Base-by-base conservation (phyloP, 2,888 invertebrate species). In the Amphipyra tragopoginis region DNA sequence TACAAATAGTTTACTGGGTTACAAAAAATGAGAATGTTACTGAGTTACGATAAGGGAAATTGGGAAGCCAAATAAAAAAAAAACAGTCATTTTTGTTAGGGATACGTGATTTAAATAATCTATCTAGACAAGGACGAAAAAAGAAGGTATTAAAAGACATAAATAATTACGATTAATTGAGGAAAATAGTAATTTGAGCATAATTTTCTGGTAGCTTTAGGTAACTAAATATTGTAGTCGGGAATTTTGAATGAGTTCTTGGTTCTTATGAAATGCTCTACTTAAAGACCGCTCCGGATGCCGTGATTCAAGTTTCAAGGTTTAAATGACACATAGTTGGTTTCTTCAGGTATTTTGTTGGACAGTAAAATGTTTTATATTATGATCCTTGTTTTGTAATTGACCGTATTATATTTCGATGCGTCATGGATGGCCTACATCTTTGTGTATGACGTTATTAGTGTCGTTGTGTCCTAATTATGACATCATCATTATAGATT, bases 221-320 rank as follows among this genome's bases (percentile, higher is more conserved):
- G 54, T 49, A 33, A 1, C 36, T 0, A 11, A 29, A 43, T 49
- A 15, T 36, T n/a, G 7, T 11, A 26, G 11, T 14, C 10, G 69
- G 69, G 57, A 52, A 52, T 60, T 72, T 52, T 45, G 9, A 57
- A 60, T 34, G 50, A 51, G 49, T 0, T 60, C 21, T 63, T 33
- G 7, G 13, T 72, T 71, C 57, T 62, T 49, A 11, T 48, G 47
- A 65, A 72, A 13, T 59, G 48, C 6, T 57, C 53, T 45, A 68
- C 50, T 64, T 49, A 26, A 54, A 21, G 2, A 36, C 14, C 11
- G 36, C 13, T 34, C 9, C 55, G 47, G 56, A 50, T 44, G 15
- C 42, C 9, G 15, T 72, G 73, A 65, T 42, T 73, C 74, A 69
- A 52, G 33, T 8, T 44, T 57, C 69, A 60, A 72, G 69, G 69